Conservation (phyloP, 2,797 vertebrate species). For the Tachyglossus aculeatus region DNA sequence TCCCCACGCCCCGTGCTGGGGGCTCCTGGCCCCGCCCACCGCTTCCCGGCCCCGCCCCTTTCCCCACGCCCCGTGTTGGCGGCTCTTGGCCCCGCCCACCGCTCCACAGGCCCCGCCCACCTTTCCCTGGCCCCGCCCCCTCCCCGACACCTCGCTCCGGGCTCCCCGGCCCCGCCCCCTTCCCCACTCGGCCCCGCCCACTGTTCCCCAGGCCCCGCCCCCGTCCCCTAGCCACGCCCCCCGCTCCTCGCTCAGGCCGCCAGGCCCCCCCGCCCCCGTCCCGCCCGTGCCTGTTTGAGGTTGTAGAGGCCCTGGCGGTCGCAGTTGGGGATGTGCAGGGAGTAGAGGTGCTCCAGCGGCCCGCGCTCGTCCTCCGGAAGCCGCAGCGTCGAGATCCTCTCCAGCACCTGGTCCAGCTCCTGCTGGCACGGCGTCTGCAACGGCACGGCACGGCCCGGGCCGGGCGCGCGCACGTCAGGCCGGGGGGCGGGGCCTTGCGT, state of each 20-base stretch:
- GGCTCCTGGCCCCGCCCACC: too few relatives aligned
- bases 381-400: conserved; percentile 90
- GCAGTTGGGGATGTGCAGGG: conserved; percentile 93
- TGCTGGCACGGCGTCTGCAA: conserved; percentile 90
- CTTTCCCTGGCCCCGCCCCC: background rate
- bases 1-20: too few relatives aligned
- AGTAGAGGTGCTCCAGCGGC: conserved; percentile 90
- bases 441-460: too few relatives aligned
- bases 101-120: background rate
- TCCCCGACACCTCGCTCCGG: background rate
- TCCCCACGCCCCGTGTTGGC: background rate
- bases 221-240: background rate
- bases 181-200: background rate
- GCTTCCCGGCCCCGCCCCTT: too few relatives aligned
- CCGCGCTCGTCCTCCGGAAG: conserved; percentile 90
- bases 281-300: conserved; percentile 86
- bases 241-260: too few relatives aligned
- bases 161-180: background rate
- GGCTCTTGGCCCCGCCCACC: too few relatives aligned
- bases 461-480: too few relatives aligned
- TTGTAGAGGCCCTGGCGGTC: conserved; percentile 92
- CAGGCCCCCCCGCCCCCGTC: background rate
- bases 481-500: too few relatives aligned
- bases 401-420: conserved; percentile 89
- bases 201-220: background rate